These are phyloP conservation scores for Zalophus californianus DNA, from an alignment of 2,797 vertebrate species.

Conservation along the genomic window DNA sequence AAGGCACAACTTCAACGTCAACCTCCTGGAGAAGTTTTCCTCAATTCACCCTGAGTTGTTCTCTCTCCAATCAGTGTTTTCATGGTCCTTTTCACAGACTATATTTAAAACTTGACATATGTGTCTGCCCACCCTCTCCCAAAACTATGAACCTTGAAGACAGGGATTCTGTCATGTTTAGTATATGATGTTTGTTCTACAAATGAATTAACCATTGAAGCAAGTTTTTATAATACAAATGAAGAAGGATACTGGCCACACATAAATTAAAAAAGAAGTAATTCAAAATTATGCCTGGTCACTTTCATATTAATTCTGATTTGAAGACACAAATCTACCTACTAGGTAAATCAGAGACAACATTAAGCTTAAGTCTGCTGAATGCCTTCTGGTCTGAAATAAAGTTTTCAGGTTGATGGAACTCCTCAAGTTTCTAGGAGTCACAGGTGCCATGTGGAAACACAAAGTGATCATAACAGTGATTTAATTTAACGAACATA, in stretches of 20 bases:
- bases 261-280: neutral
- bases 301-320: neutral
- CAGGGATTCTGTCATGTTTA: neutral
- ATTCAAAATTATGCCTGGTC: neutral
- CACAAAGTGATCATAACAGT: neutral
- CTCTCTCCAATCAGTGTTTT: neutral
- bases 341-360: neutral
- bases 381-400: neutral
- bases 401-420: neutral
- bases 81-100: neutral
- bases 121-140: neutral
- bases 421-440: too few relatives aligned
- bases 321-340: slow-evolving; percentile 28
- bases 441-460: neutral
- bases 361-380: neutral
- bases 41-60: neutral
- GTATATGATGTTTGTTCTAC: neutral
- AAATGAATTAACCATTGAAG: neutral
- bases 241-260: neutral
- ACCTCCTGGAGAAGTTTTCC: neutral
- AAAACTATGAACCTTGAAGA: neutral
- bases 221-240: neutral
- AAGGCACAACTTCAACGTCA: neutral
- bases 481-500: neutral
- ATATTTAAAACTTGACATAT: neutral